Evolutionary conservation across 1,140 invertebrate species (phyloP).

Genomic region (Drosophila hydei): DNA sequence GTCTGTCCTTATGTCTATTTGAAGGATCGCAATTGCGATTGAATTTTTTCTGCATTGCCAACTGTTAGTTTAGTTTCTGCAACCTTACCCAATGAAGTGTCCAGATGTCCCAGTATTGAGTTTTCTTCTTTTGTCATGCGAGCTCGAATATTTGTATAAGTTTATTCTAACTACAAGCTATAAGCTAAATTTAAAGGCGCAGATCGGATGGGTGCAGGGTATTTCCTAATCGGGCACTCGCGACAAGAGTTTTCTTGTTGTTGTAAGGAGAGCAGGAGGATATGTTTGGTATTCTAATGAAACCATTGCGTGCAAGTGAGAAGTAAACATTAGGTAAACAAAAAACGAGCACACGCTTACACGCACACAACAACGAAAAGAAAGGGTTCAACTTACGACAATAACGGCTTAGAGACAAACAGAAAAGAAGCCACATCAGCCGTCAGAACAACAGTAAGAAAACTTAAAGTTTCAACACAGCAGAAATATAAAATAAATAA

Average conservation of each 20-base stretch:
- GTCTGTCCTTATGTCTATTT: too few species aligned
- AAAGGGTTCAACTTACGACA: conserved; percentile 72
- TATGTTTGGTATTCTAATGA: conserved; percentile 60
- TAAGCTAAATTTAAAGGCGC: too few species aligned
- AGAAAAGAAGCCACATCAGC: conserved; percentile 50
- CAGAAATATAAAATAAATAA: conserved; percentile 1
- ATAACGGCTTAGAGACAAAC: conserved; percentile 64
- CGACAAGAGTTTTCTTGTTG: conserved; percentile 12
- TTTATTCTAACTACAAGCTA: too few species aligned
- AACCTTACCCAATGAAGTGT: too few species aligned
- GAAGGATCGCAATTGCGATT: too few species aligned
- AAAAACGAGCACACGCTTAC: conserved; percentile 50
- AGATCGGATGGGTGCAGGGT: too few species aligned
- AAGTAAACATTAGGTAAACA: conserved; percentile 79
- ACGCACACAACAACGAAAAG: conserved; percentile 28
- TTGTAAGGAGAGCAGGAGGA: neutral
- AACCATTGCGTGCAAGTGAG: conserved; percentile 81
- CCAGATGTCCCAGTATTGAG: too few species aligned
- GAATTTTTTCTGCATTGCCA: too few species aligned
- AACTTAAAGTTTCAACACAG: conserved; percentile 32
- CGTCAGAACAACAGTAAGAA: conserved; percentile 25
- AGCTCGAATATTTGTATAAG: too few species aligned
- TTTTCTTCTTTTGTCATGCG: too few species aligned
- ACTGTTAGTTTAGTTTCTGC: too few species aligned
- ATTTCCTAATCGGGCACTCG: too few species aligned